These are phyloP conservation scores for Polia nebulosa DNA, from an alignment of 2,888 invertebrate species.

Conservation along the genomic window DNA sequence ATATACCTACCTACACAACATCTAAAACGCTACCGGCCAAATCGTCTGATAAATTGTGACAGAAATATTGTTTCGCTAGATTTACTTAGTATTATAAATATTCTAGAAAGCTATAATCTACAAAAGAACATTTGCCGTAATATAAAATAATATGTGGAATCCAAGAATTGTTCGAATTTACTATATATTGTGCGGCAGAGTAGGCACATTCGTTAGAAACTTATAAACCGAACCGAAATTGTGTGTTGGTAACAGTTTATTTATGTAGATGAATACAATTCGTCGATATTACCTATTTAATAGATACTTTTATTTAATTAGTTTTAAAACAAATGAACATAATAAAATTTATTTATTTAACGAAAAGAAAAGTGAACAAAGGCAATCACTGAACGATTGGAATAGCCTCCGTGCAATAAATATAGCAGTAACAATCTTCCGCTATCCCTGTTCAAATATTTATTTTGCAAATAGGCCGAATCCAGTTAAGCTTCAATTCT, in stretches of 20 bases:
- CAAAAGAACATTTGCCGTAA: conserved; percentile 21
- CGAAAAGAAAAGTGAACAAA: conserved; percentile 46
- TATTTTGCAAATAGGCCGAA: conserved; percentile 69
- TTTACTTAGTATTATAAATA: conserved; percentile 54
- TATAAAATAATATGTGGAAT: conserved; percentile 30
- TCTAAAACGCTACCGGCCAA: conserved; percentile 23
- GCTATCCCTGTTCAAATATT: conserved; percentile 63
- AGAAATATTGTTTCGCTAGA: conserved; percentile 49
- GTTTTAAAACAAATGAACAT: conserved; percentile 12
- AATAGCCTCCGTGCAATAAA: conserved; percentile 51
- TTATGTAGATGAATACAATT: not conserved
- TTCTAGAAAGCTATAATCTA: conserved; percentile 41
- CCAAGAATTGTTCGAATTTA: conserved; percentile 22
- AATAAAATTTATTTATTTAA: conserved; percentile 30
- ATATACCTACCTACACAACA: conserved; percentile 10
- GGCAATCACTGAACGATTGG: conserved; percentile 52
- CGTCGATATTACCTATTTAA: not conserved
- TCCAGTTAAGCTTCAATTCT: conserved; percentile 69
- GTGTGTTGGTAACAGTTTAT: not conserved
- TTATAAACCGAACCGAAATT: conserved; percentile 9
- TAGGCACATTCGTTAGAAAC: conserved; percentile 22
- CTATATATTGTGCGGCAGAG: conserved; percentile 11
- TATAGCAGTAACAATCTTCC: conserved; percentile 45
- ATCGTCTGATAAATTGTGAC: conserved; percentile 40
- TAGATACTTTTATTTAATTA: not conserved